Evolutionary conservation across 2,797 vertebrate genomes (phyloP).

Genomic region (Sebastes wilsoni): DNA sequence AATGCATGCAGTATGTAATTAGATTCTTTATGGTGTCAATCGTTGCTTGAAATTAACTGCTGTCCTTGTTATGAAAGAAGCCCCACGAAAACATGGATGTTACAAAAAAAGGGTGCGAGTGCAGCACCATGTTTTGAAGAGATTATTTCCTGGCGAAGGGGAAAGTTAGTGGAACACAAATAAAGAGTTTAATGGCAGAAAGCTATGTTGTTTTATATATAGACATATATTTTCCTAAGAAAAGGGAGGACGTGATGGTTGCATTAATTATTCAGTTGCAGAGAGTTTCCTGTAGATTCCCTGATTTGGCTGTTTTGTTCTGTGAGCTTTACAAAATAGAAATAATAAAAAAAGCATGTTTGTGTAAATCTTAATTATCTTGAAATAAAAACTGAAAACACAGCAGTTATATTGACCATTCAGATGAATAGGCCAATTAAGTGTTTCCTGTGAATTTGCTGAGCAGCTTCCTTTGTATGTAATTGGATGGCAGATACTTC

Average conservation of each 20-base stretch:
- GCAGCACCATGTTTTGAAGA: neutral
- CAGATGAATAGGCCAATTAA: neutral
- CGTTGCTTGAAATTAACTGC: neutral
- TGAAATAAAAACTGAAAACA: constrained; percentile 9
- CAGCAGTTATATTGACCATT: neutral
- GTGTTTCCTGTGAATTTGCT: neutral
- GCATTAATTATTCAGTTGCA: neutral
- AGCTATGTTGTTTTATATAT: neutral
- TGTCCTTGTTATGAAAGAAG: neutral
- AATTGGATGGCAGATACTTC: neutral
- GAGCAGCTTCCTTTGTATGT: neutral
- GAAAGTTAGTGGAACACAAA: neutral
- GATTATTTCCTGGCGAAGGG: neutral
- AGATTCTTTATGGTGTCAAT: neutral
- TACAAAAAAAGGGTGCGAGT: neutral
- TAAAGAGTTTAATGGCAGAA: neutral
- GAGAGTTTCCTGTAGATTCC: neutral
- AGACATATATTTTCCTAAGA: neutral
- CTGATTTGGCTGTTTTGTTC: neutral
- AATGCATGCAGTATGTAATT: constrained; percentile 5
- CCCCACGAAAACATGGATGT: neutral
- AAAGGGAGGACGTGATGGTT: neutral
- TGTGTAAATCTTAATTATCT: neutral
- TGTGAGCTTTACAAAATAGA: neutral
- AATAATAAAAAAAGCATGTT: neutral